phyloP scores from a whole-genome alignment of 2,113 vertebrate species.

The Python bivittatus region DNA sequence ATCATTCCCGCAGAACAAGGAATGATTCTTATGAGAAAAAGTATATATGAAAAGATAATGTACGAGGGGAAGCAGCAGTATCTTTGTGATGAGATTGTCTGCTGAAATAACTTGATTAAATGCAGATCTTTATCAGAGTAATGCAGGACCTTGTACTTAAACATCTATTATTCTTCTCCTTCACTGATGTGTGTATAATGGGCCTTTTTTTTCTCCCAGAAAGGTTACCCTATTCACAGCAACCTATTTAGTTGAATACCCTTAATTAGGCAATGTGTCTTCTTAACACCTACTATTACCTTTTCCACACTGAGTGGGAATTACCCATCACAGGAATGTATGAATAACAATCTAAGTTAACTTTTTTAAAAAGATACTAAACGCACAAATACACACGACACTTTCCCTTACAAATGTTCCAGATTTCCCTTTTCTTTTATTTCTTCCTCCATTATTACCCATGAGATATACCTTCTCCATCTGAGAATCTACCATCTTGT shows the following conservation, averaged over 20 bases:
- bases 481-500: neutral
- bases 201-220: conserved; percentile 47
- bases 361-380: conserved; percentile 7
- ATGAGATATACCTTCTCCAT: neutral
- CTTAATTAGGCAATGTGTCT: conserved; percentile 42
- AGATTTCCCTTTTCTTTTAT: neutral
- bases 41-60: conserved; percentile 36
- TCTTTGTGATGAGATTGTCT: conserved; percentile 48
- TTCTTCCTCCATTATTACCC: conserved; percentile 12
- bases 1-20: conserved; percentile 49
- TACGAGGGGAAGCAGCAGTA: conserved; percentile 35
- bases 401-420: conserved; percentile 25
- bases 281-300: conserved; percentile 31
- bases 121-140: conserved; percentile 48
- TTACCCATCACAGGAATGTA: conserved; percentile 15
- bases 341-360: conserved; percentile 6
- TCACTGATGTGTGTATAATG: conserved; percentile 15
- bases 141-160: conserved; percentile 54
- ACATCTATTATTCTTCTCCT: conserved; percentile 50
- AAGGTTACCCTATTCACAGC: conserved; percentile 50
- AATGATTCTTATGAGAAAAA: conserved; percentile 57
- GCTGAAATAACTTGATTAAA: conserved; percentile 55
- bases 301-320: neutral
- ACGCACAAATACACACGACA: neutral
- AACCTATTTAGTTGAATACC: conserved; percentile 35